A percentile compares a stretch with the other conserved stretches of the same genome.
Evolutionary conservation across 1,140 invertebrate genomes (phyloP).

Genomic region (Drosophila aff.): DNA sequence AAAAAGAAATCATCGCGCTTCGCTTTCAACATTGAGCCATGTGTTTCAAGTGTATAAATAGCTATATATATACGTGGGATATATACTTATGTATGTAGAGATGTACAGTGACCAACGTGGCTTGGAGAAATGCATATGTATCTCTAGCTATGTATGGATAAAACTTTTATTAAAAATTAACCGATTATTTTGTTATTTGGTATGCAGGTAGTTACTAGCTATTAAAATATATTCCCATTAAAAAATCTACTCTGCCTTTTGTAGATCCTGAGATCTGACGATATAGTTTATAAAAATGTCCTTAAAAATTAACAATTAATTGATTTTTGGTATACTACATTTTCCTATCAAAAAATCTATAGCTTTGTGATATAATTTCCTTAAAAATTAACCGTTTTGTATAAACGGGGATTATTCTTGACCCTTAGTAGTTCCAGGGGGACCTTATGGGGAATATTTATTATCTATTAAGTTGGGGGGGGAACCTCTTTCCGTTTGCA

Average conservation of each 20-base stretch:
- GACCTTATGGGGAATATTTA: background rate
- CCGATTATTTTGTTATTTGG: background rate
- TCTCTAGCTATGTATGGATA: background rate
- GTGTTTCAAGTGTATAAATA: constrained; percentile 13
- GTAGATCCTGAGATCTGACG: background rate
- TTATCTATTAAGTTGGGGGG: background rate
- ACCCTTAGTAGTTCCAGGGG: too few relatives aligned
- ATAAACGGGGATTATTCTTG: background rate
- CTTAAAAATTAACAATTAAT: background rate
- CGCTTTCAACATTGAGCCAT: constrained; percentile 17
- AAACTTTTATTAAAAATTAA: background rate
- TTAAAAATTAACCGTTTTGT: background rate
- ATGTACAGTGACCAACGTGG: constrained; percentile 9
- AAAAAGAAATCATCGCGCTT: constrained; percentile 1
- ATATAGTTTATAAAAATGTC: background rate
- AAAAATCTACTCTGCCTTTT: too few relatives aligned
- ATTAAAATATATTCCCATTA: background rate
- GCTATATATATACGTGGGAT: background rate
- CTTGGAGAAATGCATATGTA: background rate
- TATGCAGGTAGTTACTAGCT: background rate
- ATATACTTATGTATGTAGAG: background rate
- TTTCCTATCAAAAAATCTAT: background rate
- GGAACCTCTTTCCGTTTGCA: background rate
- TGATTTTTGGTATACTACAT: background rate
- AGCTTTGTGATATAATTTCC: background rate